Percentiles rank a stretch among this genome's conserved stretches.
phyloP scores from a whole-genome alignment of 2,888 invertebrate genomes.

The Ernsta delagoae region DNA sequence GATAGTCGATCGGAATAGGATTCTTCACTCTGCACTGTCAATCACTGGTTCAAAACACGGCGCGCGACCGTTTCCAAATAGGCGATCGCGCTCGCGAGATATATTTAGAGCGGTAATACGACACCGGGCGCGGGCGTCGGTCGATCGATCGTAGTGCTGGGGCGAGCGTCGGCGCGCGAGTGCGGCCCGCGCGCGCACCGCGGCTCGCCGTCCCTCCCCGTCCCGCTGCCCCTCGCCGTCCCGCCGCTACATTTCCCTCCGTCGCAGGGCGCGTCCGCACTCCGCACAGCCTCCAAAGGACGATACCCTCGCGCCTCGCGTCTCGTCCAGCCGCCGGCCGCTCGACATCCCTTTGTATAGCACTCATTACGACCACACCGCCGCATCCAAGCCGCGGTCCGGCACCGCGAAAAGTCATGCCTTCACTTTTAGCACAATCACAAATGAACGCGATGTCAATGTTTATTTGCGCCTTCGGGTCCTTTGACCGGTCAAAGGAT shows the following conservation, averaged over 20 bases:
- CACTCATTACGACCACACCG: constrained; percentile 37
- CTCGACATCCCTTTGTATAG: constrained; percentile 57
- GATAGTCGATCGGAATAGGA: constrained; percentile 58
- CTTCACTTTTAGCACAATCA: constrained; percentile 33
- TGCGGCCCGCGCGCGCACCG: too few species aligned
- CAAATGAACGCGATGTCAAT: constrained; percentile 27
- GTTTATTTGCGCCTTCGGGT: constrained; percentile 22
- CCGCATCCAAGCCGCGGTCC: constrained; percentile 3
- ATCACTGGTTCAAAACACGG: constrained; percentile 83
- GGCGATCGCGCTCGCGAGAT: constrained; percentile 81
- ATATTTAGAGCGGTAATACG: constrained; percentile 39
- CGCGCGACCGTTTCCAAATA: constrained; percentile 81
- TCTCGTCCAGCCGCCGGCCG: constrained; percentile 36
- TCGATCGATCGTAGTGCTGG: too few species aligned
- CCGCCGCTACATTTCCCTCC: constrained; percentile 31
- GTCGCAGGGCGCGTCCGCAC: constrained; percentile 41
- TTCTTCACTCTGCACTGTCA: constrained; percentile 83
- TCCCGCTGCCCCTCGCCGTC: constrained; percentile 49
- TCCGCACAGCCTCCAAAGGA: constrained; percentile 65
- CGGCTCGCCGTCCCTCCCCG: too few species aligned
- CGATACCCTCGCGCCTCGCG: constrained; percentile 63
- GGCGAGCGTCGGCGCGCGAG: too few species aligned
- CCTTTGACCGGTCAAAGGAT: constrained; percentile 2
- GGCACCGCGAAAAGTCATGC: constrained; percentile 27
- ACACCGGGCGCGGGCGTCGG: too few species aligned